Conservation (phyloP, 2,888 invertebrate genomes). For the Luffia ferchaultella region DNA sequence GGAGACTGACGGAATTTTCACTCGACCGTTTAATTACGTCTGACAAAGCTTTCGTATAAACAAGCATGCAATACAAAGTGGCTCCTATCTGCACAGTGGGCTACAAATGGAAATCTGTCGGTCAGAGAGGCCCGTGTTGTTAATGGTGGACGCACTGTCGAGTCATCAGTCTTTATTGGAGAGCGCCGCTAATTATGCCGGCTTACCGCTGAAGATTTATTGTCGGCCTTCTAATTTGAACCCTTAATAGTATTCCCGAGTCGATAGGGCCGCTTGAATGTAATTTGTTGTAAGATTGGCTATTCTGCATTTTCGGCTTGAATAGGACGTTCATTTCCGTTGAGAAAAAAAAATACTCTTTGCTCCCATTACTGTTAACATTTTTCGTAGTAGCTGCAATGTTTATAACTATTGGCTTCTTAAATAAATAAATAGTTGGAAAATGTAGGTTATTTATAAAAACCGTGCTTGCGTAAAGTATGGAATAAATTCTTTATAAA, state of each 20-base stretch:
- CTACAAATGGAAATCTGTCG: not conserved
- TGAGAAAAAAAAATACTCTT: too few relatives aligned
- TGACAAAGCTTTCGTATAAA: not conserved
- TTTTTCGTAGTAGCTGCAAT: too few relatives aligned
- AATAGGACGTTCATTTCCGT: too few relatives aligned
- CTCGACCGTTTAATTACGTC: too few relatives aligned
- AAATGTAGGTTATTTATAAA: too few relatives aligned
- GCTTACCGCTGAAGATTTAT: slow-evolving; percentile 6
- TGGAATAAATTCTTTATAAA: too few relatives aligned
- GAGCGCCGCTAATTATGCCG: slow-evolving; percentile 24
- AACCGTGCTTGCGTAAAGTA: too few relatives aligned
- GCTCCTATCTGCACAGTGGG: not conserved
- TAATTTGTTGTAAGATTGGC: not conserved
- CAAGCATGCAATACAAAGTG: not conserved
- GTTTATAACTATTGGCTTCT: too few relatives aligned
- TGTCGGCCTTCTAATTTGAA: not conserved
- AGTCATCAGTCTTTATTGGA: slow-evolving; percentile 32
- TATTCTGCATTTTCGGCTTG: not conserved
- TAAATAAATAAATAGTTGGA: too few relatives aligned
- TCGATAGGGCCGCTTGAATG: not conserved
- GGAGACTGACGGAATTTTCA: too few relatives aligned
- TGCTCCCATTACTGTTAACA: too few relatives aligned
- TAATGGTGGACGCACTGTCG: slow-evolving; percentile 22
- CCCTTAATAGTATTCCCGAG: not conserved
- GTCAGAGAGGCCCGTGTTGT: slow-evolving; percentile 1